Percentiles rank a stretch among this genome's conserved stretches.
phyloP scores from a whole-genome alignment of 2,113 vertebrate genomes.

The Mixornis gularis region DNA sequence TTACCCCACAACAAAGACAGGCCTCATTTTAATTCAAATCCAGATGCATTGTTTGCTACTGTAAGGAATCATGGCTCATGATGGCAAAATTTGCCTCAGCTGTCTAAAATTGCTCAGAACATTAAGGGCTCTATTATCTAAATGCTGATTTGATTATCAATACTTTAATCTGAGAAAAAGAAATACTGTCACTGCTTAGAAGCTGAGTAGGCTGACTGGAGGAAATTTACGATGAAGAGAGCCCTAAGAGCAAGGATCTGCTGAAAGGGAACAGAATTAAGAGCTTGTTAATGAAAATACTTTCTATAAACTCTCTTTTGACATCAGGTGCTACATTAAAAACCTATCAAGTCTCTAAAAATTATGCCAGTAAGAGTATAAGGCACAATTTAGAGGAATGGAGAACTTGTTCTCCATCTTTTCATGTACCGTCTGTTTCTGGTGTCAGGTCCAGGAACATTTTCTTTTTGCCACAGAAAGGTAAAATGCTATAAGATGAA shows the following conservation, averaged over 20 bases:
- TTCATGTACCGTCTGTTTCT: not conserved
- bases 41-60: not conserved
- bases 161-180: not conserved
- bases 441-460: not conserved
- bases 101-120: conserved; percentile 26
- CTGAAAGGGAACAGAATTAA: not conserved
- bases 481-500: not conserved
- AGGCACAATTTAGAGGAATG: not conserved
- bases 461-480: not conserved
- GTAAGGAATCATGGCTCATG: not conserved
- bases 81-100: conserved; percentile 20
- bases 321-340: not conserved
- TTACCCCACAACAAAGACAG: not conserved
- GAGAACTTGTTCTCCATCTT: not conserved
- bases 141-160: conserved; percentile 47
- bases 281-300: not conserved
- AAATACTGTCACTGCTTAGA: not conserved
- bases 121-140: conserved; percentile 16
- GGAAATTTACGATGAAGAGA: not conserved
- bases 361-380: not conserved
- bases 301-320: not conserved
- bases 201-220: not conserved
- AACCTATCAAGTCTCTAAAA: not conserved
- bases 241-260: not conserved
- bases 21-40: not conserved